phyloP scores from a whole-genome alignment of 2,888 invertebrate species.

The Lithophane ornitopus region DNA sequence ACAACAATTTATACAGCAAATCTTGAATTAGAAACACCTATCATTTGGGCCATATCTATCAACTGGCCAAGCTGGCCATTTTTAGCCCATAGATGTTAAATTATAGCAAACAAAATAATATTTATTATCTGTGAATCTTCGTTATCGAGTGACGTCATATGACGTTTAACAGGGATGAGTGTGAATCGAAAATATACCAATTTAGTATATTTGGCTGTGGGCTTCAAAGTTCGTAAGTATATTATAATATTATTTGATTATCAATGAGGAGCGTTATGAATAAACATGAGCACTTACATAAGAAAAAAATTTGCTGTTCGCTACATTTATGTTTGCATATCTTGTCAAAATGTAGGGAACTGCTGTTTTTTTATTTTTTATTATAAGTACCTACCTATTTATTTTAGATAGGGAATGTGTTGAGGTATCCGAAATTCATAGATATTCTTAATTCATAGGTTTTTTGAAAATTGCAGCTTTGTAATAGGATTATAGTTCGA shows the following conservation, averaged over 20 bases:
- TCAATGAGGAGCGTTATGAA: not conserved
- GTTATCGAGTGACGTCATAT: not conserved
- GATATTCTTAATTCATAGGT: too few relatives aligned
- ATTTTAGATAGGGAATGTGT: too few relatives aligned
- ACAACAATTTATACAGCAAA: not conserved
- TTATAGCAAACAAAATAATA: conserved; percentile 1
- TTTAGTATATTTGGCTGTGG: conserved; percentile 9
- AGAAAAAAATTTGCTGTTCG: too few relatives aligned
- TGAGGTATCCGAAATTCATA: too few relatives aligned
- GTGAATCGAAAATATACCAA: conserved; percentile 20
- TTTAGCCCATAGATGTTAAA: not conserved
- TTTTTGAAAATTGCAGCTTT: not conserved
- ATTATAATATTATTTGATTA: not conserved
- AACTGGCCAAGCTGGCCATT: not conserved
- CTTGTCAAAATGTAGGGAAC: too few relatives aligned
- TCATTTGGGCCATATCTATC: not conserved
- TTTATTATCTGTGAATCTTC: conserved; percentile 26
- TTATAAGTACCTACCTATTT: too few relatives aligned
- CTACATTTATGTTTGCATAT: too few relatives aligned
- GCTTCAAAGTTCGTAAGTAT: not conserved
- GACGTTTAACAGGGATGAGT: conserved; percentile 19
- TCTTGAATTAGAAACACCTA: not conserved
- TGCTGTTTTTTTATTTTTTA: too few relatives aligned
- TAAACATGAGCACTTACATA: too few relatives aligned
- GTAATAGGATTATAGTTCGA: too few relatives aligned